Base-by-base conservation (phyloP, 1,140 invertebrate genomes). In the Arctopsyche grandis region DNA sequence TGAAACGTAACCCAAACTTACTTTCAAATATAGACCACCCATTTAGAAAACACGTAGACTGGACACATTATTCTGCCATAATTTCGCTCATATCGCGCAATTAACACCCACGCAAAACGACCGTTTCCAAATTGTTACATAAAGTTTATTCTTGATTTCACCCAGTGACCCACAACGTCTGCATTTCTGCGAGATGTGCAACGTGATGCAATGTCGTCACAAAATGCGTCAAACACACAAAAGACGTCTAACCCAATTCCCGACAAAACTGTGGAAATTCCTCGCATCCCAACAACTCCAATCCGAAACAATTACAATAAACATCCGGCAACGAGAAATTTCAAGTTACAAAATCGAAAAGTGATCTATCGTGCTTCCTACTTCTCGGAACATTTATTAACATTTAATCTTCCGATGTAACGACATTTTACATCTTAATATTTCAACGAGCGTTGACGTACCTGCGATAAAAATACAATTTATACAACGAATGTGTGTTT, bases 131-230 rank as follows among this genome's bases (percentile, higher is more conserved):
- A 19, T 24, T 26, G 63, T 52, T 66, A 26, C 22, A 26, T 26
- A 14, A 66, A 66, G 21, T 66, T 66, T 66, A 66, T 66, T 66
- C 24, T 66, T 29, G 24, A 66, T 29, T 24, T 66, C 24, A 66
- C 63, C 63, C 63, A 29, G 63, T 66, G 24, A 66, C 63, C 63
- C 14, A 66, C 24, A 52, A 52, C 44, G 44, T 46, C 16, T 52
- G 4, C 24, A 24, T 26, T 5, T 52, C 12, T 52, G 48, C 48
- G 12, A 38, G 12, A 52, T 52, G 10, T 52, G 48, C 48, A 52
- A 14, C 48, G 48, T 52, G 48, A 52, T 52, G 48, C 48, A 52
- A 5, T 52, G 48, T 52, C 48, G 48, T 52, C 48, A 16, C 16
- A 3, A 16, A 52, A 12, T 52, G 16, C 48, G 48, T 52, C 48